These are phyloP conservation scores for Benthosema pterotum DNA, from an alignment of 2,797 vertebrate genomes.

Conservation along the genomic window DNA sequence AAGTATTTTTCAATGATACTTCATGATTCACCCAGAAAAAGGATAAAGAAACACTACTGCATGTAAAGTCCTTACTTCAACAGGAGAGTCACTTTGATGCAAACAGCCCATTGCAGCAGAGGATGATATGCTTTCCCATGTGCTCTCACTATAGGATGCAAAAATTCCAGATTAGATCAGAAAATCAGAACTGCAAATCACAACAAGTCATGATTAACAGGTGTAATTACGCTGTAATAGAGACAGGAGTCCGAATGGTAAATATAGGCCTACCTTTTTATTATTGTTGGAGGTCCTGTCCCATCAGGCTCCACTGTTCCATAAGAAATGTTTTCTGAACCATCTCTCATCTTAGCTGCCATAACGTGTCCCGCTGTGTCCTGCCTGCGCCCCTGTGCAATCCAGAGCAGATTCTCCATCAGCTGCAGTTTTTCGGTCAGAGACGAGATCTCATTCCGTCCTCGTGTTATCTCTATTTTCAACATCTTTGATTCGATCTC, in stretches of 20 bases:
- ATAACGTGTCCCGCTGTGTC: conserved; percentile 39
- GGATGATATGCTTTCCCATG: conserved; percentile 55
- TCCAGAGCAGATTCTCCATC: conserved; percentile 75
- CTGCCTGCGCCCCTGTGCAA: conserved; percentile 64
- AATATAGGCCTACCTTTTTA: conserved; percentile 58
- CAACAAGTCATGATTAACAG: neutral
- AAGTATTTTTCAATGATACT: too few relatives aligned
- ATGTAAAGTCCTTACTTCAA: conserved; percentile 43
- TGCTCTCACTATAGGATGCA: conserved; percentile 54
- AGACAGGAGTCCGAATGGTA: too few relatives aligned
- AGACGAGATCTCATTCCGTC: conserved; percentile 74
- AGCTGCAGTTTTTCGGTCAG: conserved; percentile 77
- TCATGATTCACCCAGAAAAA: too few relatives aligned
- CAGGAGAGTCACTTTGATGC: conserved; percentile 24
- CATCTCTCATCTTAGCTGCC: conserved; percentile 20
- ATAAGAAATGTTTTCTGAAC: conserved; percentile 17
- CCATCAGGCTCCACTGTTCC: conserved; percentile 34
- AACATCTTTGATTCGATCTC: conserved; percentile 79
- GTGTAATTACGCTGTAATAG: too few relatives aligned
- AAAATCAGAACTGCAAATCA: conserved; percentile 5
- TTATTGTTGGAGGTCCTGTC: conserved; percentile 24
- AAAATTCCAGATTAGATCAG: conserved; percentile 19
- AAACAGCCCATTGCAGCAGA: conserved; percentile 42
- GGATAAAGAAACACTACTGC: too few relatives aligned
- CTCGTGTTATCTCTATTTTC: conserved; percentile 76